phyloP scores from a whole-genome alignment of 2,888 invertebrate genomes.

The Cetonia aurata region DNA sequence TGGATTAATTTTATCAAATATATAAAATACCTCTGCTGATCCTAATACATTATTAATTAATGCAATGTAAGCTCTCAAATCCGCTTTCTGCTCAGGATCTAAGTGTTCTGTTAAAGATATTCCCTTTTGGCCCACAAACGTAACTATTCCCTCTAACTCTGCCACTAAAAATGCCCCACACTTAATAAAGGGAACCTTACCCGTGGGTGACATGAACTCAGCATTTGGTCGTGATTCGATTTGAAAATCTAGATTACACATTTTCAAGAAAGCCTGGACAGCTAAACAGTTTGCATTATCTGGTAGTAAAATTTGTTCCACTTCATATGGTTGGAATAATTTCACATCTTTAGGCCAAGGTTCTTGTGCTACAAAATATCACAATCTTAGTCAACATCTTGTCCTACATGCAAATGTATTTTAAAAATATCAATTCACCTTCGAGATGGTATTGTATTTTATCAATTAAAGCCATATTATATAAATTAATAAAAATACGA shows the following conservation, averaged over 20 bases:
- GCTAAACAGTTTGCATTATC: constrained; percentile 95
- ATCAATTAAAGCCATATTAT: constrained; percentile 57
- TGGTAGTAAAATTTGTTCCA: constrained; percentile 92
- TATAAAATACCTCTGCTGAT: constrained; percentile 83
- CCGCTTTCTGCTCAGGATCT: constrained; percentile 83
- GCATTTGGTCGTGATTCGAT: constrained; percentile 91
- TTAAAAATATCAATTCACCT: constrained; percentile 51
- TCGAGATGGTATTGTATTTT: constrained; percentile 57
- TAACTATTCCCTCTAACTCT: constrained; percentile 92
- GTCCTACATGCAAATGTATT: neutral
- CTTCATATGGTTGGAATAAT: constrained; percentile 90
- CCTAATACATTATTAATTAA: constrained; percentile 89
- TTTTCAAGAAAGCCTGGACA: constrained; percentile 92
- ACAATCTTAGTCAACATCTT: neutral
- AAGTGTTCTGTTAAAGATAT: constrained; percentile 80
- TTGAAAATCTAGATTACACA: constrained; percentile 88
- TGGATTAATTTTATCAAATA: constrained; percentile 1
- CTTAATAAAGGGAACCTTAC: constrained; percentile 92
- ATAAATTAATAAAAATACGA: no score
- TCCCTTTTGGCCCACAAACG: constrained; percentile 89
- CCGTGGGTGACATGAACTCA: constrained; percentile 96
- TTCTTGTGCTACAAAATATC: constrained; percentile 77
- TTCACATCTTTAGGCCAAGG: constrained; percentile 92
- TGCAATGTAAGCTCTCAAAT: constrained; percentile 94
- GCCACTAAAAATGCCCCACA: constrained; percentile 90